Evolutionary conservation across 35 echinoderm and acorn worm species (phyloP).

Genomic region (Stichopus chloronotus): DNA sequence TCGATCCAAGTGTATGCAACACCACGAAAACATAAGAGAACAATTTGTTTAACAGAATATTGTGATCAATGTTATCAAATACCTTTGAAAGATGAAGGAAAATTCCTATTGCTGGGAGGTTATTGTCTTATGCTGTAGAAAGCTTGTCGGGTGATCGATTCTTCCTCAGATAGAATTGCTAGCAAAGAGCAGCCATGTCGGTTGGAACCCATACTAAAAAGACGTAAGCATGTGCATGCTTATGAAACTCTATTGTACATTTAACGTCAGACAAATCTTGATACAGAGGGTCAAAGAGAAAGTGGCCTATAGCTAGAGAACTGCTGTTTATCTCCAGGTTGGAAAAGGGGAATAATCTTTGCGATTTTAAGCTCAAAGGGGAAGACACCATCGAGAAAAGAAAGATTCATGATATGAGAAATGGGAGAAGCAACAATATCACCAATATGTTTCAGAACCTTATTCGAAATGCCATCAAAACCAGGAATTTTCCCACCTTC

Average conservation of each 20-base stretch:
- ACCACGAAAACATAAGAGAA: neutral
- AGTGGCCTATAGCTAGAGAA: neutral
- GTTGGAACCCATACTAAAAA: neutral
- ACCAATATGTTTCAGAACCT: conserved; percentile 40
- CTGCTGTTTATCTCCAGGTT: conserved; percentile 9
- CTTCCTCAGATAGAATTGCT: neutral
- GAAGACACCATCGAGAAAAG: conserved; percentile 45
- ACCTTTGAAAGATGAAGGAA: neutral
- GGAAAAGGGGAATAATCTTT: conserved; percentile 37
- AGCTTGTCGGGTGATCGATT: neutral
- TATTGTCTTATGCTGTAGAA: neutral
- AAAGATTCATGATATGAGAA: conserved; percentile 57
- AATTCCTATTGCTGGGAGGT: neutral
- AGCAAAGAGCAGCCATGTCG: neutral
- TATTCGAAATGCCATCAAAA: neutral
- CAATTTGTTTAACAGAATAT: neutral
- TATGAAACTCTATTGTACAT: neutral
- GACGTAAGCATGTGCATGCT: neutral
- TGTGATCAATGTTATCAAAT: neutral
- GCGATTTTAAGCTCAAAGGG: conserved; percentile 52
- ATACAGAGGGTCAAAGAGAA: neutral
- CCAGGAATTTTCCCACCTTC: neutral
- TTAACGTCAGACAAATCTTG: neutral
- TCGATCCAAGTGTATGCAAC: neutral
- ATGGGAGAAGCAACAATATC: conserved; percentile 17